Base-by-base conservation (phyloP, 1,140 invertebrate species). In the Megalopta genalis region DNA sequence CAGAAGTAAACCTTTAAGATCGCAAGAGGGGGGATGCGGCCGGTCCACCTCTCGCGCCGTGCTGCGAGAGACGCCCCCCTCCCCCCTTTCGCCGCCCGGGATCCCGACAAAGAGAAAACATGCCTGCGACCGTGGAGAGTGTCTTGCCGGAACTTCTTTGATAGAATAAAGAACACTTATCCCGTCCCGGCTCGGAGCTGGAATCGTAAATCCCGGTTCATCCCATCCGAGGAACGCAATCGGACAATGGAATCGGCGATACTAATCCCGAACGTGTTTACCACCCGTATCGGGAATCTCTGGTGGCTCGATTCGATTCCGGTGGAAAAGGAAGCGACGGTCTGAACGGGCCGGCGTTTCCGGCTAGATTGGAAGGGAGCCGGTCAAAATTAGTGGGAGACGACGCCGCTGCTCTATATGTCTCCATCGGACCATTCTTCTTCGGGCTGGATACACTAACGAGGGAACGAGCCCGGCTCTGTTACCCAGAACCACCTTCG, bases 381-480 rank as follows among this genome's bases (percentile, higher is more conserved):
- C 60, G 27, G 70, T 66, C 68, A 54, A 77, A 82, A 84, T 82
- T 80, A 82, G 69, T 80, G 68, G 23, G 60, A 25, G 21, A 62
- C 57, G 73, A 66, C 73, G 79, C 65, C 69, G 52, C 46, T 67
- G 54, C 64, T 79, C 66, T 78, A 82, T 82, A 85, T 80, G 84
- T 85, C 75, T 81, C 52, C 37, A 68, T 37, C 62, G 46, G 59
- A 54, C 72, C 65, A 60, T 80, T 83, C 77, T 72, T 79, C 39
- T 74, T 64, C 16, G 25, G 39, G 39, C 6, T 68, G 62, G 23
- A 23, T 72, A 72, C 60, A 8, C 25, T 73, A 78, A 78, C 69
- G 62, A 65, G 62, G 65, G 69, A 73, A 32, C 46, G 74, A 62
- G 21, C 27, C 14, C 42, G 42, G n/a, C 25, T 4, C 21, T 9